Conservation (phyloP, 2,797 vertebrate species). For the Enteromius thamalakanensis region DNA sequence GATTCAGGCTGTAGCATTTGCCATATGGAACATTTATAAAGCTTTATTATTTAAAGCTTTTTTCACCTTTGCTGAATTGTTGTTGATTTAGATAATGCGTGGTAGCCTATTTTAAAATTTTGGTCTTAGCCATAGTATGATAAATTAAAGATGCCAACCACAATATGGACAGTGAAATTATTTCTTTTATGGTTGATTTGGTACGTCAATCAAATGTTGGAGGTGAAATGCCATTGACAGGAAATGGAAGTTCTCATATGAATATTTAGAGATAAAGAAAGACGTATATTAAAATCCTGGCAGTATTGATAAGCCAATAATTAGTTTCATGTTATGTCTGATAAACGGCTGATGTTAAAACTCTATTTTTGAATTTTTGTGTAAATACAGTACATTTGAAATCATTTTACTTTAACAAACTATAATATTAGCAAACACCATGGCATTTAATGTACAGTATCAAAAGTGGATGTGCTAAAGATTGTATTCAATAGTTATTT, state of each 20-base stretch:
- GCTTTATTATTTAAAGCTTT: background rate
- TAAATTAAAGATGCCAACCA: conserved; percentile 53
- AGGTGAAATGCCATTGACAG: conserved; percentile 29
- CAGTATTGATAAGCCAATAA: background rate
- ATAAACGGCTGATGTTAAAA: background rate
- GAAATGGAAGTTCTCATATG: conserved; percentile 52
- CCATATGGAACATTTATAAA: conserved; percentile 26
- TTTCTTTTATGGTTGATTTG: conserved; percentile 68
- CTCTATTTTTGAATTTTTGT: background rate
- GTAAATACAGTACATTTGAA: background rate
- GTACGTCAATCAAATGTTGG: conserved; percentile 63
- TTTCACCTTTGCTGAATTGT: background rate
- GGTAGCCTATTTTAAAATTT: background rate
- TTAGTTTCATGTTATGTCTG: background rate
- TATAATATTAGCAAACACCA: background rate
- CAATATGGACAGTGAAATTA: conserved; percentile 68
- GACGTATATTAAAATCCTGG: conserved; percentile 51
- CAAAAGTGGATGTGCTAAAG: background rate
- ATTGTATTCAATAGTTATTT: background rate
- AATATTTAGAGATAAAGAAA: conserved; percentile 73
- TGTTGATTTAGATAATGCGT: background rate
- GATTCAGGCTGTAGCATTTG: conserved; percentile 36
- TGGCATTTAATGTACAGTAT: background rate
- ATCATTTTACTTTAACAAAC: background rate
- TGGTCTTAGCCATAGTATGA: conserved; percentile 30